phyloP scores from a whole-genome alignment of 2,888 invertebrate genomes.

The Corbicula japonica region DNA sequence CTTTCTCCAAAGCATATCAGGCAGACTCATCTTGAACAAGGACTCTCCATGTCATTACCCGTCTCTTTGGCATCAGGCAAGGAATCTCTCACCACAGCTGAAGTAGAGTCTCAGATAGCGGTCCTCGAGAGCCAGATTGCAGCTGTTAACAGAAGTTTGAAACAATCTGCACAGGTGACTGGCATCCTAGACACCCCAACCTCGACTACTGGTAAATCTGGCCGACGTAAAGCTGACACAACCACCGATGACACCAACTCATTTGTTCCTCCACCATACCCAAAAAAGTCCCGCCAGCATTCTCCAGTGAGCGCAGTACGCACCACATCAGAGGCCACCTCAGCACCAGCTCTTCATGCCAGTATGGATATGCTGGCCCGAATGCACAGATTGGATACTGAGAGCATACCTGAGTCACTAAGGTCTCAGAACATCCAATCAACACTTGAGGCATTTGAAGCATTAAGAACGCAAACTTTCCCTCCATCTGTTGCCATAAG shows the following conservation, averaged over 20 bases:
- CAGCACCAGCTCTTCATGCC: constrained; percentile 60
- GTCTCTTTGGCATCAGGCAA: constrained; percentile 56
- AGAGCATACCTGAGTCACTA: constrained; percentile 65
- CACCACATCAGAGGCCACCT: constrained; percentile 31
- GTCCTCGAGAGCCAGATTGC: constrained; percentile 65
- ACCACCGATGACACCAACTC: constrained; percentile 42
- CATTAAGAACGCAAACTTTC: constrained; percentile 66
- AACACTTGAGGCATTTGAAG: constrained; percentile 64
- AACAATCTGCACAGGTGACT: constrained; percentile 53
- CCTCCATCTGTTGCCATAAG: constrained; percentile 53
- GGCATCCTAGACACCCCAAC: constrained; percentile 36
- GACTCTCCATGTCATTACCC: constrained; percentile 62
- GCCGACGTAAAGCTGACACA: constrained; percentile 54
- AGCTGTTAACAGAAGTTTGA: constrained; percentile 62
- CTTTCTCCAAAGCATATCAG: constrained; percentile 67
- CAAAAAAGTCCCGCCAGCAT: constrained; percentile 65
- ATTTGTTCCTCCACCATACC: constrained; percentile 60
- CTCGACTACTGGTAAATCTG: constrained; percentile 42
- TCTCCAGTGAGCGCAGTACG: constrained; percentile 58
- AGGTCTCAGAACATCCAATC: constrained; percentile 66
- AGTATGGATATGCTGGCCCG: constrained; percentile 67
- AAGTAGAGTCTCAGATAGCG: constrained; percentile 66
- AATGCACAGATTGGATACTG: constrained; percentile 62
- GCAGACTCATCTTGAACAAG: constrained; percentile 61
- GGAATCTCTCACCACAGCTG: constrained; percentile 62